A percentile compares a stretch with the other conserved stretches of the same genome.
These are phyloP conservation scores for Verasper variegatus DNA, from an alignment of 2,113 vertebrate genomes.

Conservation along the genomic window DNA sequence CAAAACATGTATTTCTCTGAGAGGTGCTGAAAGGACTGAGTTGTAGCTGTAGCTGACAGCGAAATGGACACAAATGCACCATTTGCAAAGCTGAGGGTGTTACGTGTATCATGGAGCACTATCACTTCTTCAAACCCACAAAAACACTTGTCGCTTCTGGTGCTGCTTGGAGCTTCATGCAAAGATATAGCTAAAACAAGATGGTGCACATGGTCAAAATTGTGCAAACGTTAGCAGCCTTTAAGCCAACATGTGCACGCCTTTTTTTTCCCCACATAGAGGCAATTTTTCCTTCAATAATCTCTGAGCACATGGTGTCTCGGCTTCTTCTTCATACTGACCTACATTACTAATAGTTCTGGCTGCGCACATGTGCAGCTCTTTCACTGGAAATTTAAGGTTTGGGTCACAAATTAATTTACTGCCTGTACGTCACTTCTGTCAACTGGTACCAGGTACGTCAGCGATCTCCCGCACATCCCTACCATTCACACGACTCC, in stretches of 20 bases:
- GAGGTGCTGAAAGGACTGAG: too few relatives aligned
- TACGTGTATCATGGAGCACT: too few relatives aligned
- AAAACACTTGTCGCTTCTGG: too few relatives aligned
- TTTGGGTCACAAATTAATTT: slow-evolving; percentile 55
- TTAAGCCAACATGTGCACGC: background rate
- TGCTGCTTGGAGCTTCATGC: background rate
- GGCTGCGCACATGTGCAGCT: background rate
- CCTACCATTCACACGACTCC: slow-evolving; percentile 53
- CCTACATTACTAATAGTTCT: background rate
- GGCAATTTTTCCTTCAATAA: background rate
- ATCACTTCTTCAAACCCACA: too few relatives aligned
- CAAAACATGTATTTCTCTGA: too few relatives aligned
- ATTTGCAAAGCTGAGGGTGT: too few relatives aligned
- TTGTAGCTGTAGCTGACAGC: too few relatives aligned
- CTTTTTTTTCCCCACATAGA: background rate
- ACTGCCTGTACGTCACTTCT: slow-evolving; percentile 63
- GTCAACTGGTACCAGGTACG: slow-evolving; percentile 72
- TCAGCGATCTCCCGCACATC: slow-evolving; percentile 68
- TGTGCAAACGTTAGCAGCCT: background rate
- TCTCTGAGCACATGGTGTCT: background rate
- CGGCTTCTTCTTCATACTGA: background rate
- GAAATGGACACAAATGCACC: too few relatives aligned
- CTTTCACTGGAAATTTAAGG: slow-evolving; percentile 51
- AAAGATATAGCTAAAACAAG: background rate
- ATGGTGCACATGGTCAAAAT: background rate